Evolutionary conservation across 2,888 invertebrate species (phyloP).

Genomic region (Epinotia bilunana): DNA sequence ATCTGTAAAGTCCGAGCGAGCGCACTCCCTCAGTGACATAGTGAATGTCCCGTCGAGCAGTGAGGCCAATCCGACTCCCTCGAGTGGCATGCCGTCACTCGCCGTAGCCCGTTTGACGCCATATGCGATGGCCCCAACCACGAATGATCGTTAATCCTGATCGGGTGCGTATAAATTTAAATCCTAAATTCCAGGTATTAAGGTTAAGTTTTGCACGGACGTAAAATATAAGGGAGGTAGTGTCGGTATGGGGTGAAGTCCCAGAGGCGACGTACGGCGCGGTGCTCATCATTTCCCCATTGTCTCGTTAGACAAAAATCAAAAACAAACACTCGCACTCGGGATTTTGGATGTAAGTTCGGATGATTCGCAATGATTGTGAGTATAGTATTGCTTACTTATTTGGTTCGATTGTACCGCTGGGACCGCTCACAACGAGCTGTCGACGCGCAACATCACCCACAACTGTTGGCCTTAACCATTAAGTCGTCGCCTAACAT

Average conservation of each 20-base stretch:
- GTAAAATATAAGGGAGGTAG: constrained; percentile 61
- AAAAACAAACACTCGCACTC: constrained; percentile 81
- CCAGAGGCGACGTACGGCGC: constrained; percentile 79
- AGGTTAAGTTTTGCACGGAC: constrained; percentile 62
- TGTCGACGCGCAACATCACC: constrained; percentile 21
- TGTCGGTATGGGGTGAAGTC: constrained; percentile 76
- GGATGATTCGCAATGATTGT: constrained; percentile 76
- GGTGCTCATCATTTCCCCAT: constrained; percentile 84
- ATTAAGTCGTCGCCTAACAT: constrained; percentile 17
- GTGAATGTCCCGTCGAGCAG: constrained; percentile 69
- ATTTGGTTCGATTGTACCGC: constrained; percentile 70
- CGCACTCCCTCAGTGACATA: constrained; percentile 63
- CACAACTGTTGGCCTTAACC: constrained; percentile 35
- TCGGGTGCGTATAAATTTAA: constrained; percentile 56
- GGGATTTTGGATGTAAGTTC: constrained; percentile 80
- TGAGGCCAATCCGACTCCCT: constrained; percentile 79
- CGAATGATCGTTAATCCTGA: constrained; percentile 62
- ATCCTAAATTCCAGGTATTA: constrained; percentile 58
- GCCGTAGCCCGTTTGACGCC: constrained; percentile 81
- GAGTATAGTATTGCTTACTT: constrained; percentile 61
- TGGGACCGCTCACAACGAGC: constrained; percentile 54
- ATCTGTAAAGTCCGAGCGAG: constrained; percentile 63
- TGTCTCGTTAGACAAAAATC: constrained; percentile 85
- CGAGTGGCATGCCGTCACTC: constrained; percentile 81
- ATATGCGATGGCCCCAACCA: constrained; percentile 68